Base-by-base conservation (phyloP, 2,797 vertebrate genomes). In the Botia almorhae region DNA sequence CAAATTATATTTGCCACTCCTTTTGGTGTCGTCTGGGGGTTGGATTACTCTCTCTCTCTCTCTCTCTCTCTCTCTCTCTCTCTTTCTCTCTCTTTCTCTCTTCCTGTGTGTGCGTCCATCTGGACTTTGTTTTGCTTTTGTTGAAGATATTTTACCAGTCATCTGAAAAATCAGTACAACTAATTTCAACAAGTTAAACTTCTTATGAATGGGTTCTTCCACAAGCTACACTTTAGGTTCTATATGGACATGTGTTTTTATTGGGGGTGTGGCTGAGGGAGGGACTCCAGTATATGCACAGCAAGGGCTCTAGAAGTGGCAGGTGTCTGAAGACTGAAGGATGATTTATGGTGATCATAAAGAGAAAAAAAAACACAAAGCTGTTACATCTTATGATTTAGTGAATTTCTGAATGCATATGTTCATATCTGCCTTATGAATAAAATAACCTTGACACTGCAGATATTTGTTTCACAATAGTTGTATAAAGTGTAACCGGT, bases 1-100 rank as follows among this genome's bases (percentile, higher is more conserved):
- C 53, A 55, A 58, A 50, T 13, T 51, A 23, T 39, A 65, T 64
- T 67, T 50, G 78, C 67, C 61, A 69, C 81, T 72, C 84, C 81
- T 71, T 23, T 46, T 5, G 63, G 12, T 61, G 50, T 81, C 29
- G 46, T 74, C 39, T 58, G n/a, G 8, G 58, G 74, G 74, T 39
- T 68, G 71, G 80, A 51, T 75, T 74, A 23, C 21, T 29, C 19
- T 14, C 21, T 48, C 16, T 17, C 58, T 19, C 21, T 19, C 19
- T 19, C 56, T 11, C 26, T 29, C 43, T n/a, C n/a, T 21, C 19
- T 58, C 7, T 58, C 23, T 19, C 19, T 58, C 23, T 58, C 55
- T 19, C 11, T n/a, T n/a, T n/a, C n/a, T n/a, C n/a, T n/a, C 73
- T 29, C 17, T 23, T 46, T 26, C 46, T 61, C 43, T 50, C 17